These are phyloP conservation scores for Drosophila fungiperda DNA, from an alignment of 2,888 invertebrate genomes.

Conservation along the genomic window DNA sequence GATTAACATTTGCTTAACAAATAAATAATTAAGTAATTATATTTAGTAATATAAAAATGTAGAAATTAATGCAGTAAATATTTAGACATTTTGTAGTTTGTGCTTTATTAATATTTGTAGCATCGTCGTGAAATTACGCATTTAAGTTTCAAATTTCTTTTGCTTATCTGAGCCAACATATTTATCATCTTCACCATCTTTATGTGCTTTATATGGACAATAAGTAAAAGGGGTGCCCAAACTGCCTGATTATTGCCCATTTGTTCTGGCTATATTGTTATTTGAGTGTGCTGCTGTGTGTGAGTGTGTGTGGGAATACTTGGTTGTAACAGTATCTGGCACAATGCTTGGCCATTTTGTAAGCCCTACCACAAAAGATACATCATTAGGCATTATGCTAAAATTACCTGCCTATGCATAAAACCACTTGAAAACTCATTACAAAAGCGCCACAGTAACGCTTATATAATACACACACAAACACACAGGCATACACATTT, in stretches of 20 bases:
- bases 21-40: too few species aligned
- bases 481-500: slow-evolving; percentile 15
- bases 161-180: slow-evolving; percentile 1
- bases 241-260: slow-evolving; percentile 37
- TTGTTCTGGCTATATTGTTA: slow-evolving; percentile 16
- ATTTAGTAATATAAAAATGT: too few species aligned
- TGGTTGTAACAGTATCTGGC: slow-evolving; percentile 8
- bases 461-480: slow-evolving; percentile 32
- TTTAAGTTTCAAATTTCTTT: background rate
- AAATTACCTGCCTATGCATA: slow-evolving; percentile 79
- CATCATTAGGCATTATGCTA: slow-evolving; percentile 77
- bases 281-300: background rate
- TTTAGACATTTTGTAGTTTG: background rate
- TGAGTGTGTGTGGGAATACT: slow-evolving; percentile 2
- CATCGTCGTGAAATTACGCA: background rate
- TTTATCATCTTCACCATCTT: slow-evolving; percentile 8
- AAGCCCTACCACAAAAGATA: slow-evolving; percentile 54
- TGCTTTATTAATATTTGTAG: too few species aligned
- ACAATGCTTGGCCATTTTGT: slow-evolving; percentile 40
- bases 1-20: background rate
- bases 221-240: slow-evolving; percentile 29
- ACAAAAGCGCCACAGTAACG: slow-evolving; percentile 57
- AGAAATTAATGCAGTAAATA: background rate
- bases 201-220: slow-evolving; percentile 5
- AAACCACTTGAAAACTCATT: slow-evolving; percentile 80